Conservation (phyloP, 2,113 vertebrate genomes). For the Hippocampus guttulatus region DNA sequence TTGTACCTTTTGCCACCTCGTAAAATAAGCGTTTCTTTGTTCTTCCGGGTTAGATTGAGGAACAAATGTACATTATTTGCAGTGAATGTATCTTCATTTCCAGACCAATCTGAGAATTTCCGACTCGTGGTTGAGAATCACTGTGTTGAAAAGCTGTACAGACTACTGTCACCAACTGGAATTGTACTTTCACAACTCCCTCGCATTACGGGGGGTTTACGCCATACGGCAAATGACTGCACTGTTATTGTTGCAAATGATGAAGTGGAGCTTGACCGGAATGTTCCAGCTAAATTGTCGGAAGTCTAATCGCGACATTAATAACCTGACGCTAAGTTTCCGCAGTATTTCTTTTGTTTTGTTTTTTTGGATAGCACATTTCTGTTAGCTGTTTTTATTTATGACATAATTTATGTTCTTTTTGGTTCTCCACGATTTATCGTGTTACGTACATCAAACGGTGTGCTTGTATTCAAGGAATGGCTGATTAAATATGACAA, state of each 20-base stretch:
- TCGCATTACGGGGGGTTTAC: slow-evolving; percentile 26
- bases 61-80: neutral
- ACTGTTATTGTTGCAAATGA: slow-evolving; percentile 31
- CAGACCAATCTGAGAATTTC: neutral
- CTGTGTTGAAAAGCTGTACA: slow-evolving; percentile 33
- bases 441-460: slow-evolving; percentile 3
- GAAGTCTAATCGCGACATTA: slow-evolving; percentile 14
- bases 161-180: slow-evolving; percentile 34
- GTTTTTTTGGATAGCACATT: slow-evolving; percentile 41
- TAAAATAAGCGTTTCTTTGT: neutral
- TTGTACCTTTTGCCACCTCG: neutral
- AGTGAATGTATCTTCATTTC: neutral
- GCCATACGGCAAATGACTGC: slow-evolving; percentile 27
- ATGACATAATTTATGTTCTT: slow-evolving; percentile 53
- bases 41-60: neutral
- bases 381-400: slow-evolving; percentile 54
- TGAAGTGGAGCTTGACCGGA: slow-evolving; percentile 14
- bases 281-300: slow-evolving; percentile 28
- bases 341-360: slow-evolving; percentile 35
- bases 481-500: slow-evolving; percentile 17
- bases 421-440: slow-evolving; percentile 28
- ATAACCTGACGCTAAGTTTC: slow-evolving; percentile 1
- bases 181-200: slow-evolving; percentile 26
- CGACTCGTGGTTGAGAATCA: neutral
- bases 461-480: slow-evolving; percentile 28